A percentile compares a stretch with the other conserved stretches of the same genome.
Evolutionary conservation across 2,797 vertebrate genomes (phyloP).

Genomic region (Phataginus tetradactyla): DNA sequence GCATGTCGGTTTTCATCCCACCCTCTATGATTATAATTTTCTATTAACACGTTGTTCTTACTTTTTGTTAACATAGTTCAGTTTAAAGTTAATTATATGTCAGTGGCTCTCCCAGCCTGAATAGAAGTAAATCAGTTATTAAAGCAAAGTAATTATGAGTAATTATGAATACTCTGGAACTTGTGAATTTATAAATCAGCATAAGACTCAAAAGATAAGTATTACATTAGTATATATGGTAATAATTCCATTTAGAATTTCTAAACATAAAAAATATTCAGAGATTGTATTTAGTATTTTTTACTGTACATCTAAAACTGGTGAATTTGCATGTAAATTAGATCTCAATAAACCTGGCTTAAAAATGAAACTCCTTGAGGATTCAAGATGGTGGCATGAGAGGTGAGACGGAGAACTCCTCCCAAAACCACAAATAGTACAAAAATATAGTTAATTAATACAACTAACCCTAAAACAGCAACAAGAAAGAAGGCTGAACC

Average conservation of each 20-base stretch:
- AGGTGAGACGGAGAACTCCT: no score
- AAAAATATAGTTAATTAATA: no score
- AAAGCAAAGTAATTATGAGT: not conserved
- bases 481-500: no score
- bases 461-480: no score
- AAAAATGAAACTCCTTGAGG: no score
- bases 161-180: not conserved
- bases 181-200: conserved; percentile 30
- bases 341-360: not conserved
- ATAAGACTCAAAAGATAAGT: not conserved
- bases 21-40: conserved; percentile 2
- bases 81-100: not conserved
- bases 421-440: no score
- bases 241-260: conserved; percentile 12
- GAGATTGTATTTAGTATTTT: not conserved
- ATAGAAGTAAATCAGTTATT: conserved; percentile 15
- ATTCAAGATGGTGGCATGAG: no score
- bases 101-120: not conserved
- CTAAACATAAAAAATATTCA: conserved; percentile 29
- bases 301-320: not conserved
- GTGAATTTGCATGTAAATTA: not conserved
- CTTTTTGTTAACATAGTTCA: not conserved
- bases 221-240: not conserved
- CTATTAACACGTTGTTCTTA: not conserved
- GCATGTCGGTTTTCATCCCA: not conserved